Conservation (phyloP, 2,888 invertebrate species). For the Myopa tessellatipennis region DNA sequence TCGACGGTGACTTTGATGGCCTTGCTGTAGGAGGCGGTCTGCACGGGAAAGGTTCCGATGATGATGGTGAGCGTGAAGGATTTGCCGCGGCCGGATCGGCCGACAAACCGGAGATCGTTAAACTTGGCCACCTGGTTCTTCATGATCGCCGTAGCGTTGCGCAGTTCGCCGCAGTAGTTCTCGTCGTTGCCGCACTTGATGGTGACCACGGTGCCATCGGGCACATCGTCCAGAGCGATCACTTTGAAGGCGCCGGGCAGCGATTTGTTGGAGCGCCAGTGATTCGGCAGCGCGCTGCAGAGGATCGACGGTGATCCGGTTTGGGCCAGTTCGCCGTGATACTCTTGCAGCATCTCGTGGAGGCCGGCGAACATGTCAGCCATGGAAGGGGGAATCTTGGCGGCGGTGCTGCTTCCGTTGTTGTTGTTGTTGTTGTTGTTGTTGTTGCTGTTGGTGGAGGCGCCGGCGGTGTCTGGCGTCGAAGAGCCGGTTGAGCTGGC, state of each 20-base stretch:
- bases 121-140: conserved; percentile 99
- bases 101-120: conserved; percentile 97
- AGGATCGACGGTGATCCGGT: conserved; percentile 96
- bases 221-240: conserved; percentile 91
- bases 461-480: conserved; percentile 59
- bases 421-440: conserved; percentile 47
- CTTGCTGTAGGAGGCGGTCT: conserved; percentile 93
- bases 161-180: conserved; percentile 93
- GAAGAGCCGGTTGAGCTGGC: conserved; percentile 54
- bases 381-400: conserved; percentile 73
- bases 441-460: conserved; percentile 57
- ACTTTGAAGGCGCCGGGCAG: conserved; percentile 97
- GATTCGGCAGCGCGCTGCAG: conserved; percentile 92
- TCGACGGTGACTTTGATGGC: conserved; percentile 99
- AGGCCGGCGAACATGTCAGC: conserved; percentile 81
- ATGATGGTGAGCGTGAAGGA: conserved; percentile 95
- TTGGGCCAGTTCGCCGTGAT: conserved; percentile 91
- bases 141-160: conserved; percentile 94
- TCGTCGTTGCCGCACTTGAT: conserved; percentile 98
- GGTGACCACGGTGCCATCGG: conserved; percentile 93
- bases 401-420: conserved; percentile 62
- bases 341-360: conserved; percentile 85
- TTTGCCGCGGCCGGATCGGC: conserved; percentile 96
- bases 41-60: conserved; percentile 78
- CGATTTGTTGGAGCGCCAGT: conserved; percentile 98